Conservation (phyloP, 2,888 invertebrate species). For the Melinopterus prodromus region DNA sequence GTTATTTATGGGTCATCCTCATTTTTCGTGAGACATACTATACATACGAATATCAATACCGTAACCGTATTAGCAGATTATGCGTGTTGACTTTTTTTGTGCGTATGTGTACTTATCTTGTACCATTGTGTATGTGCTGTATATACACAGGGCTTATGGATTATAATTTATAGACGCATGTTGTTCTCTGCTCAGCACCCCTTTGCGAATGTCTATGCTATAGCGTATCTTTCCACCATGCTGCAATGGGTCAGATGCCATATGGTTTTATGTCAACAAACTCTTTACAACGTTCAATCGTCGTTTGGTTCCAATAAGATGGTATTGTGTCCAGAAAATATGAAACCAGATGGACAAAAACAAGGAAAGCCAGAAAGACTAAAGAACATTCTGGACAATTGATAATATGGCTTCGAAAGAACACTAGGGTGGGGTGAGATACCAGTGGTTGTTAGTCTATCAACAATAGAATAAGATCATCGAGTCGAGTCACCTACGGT, state of each 20-base stretch:
- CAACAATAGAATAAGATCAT: not conserved
- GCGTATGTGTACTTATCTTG: slow-evolving; percentile 19
- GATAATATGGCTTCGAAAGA: too few relatives aligned
- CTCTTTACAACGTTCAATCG: not conserved
- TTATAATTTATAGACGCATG: slow-evolving; percentile 26
- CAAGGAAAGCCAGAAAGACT: too few relatives aligned
- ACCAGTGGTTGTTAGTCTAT: too few relatives aligned
- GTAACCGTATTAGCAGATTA: not conserved
- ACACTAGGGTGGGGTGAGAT: too few relatives aligned
- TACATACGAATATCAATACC: not conserved
- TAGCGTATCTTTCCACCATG: not conserved
- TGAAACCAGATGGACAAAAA: too few relatives aligned
- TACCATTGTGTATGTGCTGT: slow-evolving; percentile 23
- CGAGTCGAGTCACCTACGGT: not conserved
- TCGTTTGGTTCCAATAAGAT: not conserved
- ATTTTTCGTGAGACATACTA: too few relatives aligned
- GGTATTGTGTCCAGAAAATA: too few relatives aligned
- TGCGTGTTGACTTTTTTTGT: not conserved
- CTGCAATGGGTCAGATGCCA: not conserved
- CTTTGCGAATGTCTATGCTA: not conserved
- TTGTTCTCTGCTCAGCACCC: slow-evolving; percentile 21
- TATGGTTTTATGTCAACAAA: not conserved
- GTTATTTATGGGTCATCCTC: too few relatives aligned
- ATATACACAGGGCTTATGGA: slow-evolving; percentile 24
- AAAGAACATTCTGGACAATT: too few relatives aligned